Evolutionary conservation across 2,113 vertebrate genomes (phyloP).

Genomic region (Ophthalmolycus amberensis): DNA sequence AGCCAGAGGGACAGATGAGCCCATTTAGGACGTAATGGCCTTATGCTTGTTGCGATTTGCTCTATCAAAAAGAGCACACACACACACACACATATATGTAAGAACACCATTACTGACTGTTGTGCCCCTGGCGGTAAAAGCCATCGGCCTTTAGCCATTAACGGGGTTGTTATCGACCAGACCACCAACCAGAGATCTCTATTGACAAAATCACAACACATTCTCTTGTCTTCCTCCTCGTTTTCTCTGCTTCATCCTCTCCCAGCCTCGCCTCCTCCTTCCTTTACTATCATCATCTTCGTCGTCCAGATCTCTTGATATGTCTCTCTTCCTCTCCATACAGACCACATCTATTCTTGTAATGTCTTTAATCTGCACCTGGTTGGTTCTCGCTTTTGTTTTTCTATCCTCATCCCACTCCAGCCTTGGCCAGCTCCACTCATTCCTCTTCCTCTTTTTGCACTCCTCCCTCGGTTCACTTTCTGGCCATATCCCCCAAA

Average conservation of each 20-base stretch:
- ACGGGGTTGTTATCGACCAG: conserved; percentile 67
- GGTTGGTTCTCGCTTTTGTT: background rate
- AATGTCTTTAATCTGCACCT: conserved; percentile 34
- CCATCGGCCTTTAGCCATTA: conserved; percentile 65
- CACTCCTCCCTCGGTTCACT: conserved; percentile 12
- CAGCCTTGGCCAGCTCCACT: background rate
- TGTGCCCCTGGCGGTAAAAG: conserved; percentile 60
- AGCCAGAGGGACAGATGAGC: conserved; percentile 53
- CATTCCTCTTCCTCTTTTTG: background rate
- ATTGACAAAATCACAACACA: conserved; percentile 22
- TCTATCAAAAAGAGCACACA: conserved; percentile 46
- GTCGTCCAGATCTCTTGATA: conserved; percentile 33
- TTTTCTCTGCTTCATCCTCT: conserved; percentile 1
- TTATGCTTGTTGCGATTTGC: conserved; percentile 51
- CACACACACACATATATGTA: conserved; percentile 19
- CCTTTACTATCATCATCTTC: conserved; percentile 1
- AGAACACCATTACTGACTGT: conserved; percentile 50
- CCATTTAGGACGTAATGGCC: conserved; percentile 64
- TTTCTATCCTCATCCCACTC: background rate
- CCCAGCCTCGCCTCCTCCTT: conserved; percentile 7
- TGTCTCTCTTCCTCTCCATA: conserved; percentile 14
- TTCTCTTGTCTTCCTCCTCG: background rate
- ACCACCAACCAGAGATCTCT: conserved; percentile 52
- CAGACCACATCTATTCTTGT: conserved; percentile 28
- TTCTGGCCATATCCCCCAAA: background rate